These are phyloP conservation scores for Lithobates sylvaticus DNA, from an alignment of 2,797 vertebrate species.

Conservation along the genomic window DNA sequence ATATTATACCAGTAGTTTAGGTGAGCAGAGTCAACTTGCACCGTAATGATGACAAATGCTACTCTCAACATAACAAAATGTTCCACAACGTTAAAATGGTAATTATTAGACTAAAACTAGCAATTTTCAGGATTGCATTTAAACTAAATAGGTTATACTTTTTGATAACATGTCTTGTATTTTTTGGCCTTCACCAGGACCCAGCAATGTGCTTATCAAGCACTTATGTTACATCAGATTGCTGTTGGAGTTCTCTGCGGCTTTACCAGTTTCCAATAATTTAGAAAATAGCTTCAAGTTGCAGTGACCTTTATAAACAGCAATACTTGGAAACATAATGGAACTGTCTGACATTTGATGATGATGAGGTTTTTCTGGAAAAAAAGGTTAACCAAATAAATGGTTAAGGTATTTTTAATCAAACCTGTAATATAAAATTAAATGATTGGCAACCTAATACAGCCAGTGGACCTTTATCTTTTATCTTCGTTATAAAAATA, in stretches of 20 bases:
- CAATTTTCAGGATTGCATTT: neutral
- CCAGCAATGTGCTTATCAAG: conserved; percentile 4
- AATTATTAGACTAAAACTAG: neutral
- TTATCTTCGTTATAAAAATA: too few relatives aligned
- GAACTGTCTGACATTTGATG: conserved; percentile 24
- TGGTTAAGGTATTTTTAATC: neutral
- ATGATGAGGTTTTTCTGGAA: neutral
- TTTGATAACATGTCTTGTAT: neutral
- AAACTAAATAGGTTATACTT: conserved; percentile 4
- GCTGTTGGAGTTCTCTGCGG: neutral
- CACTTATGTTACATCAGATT: neutral
- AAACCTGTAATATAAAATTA: neutral
- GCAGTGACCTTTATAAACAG: conserved; percentile 24
- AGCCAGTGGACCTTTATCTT: too few relatives aligned
- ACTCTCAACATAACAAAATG: neutral
- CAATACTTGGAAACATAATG: neutral
- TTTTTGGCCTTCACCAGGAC: neutral
- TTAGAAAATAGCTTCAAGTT: conserved; percentile 5
- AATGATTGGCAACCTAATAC: too few relatives aligned
- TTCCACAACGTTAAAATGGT: neutral
- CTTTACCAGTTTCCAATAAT: neutral
- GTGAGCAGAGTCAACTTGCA: too few relatives aligned
- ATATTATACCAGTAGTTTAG: neutral
- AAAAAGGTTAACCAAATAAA: neutral
- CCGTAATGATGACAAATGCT: neutral